These are phyloP conservation scores for Pogonophryne albipinna DNA, from an alignment of 2,797 vertebrate genomes.

Conservation along the genomic window DNA sequence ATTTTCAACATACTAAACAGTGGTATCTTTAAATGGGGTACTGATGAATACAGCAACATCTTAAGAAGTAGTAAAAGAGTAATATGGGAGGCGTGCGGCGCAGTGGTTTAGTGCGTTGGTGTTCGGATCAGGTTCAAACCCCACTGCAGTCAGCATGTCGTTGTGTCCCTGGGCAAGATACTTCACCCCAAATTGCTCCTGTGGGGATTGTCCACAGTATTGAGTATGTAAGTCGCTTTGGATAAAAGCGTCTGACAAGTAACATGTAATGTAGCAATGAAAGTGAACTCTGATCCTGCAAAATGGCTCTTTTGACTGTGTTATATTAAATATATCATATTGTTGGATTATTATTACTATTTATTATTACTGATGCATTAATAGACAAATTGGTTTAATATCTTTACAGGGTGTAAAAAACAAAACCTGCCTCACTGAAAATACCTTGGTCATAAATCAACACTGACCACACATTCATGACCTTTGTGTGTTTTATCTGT, in stretches of 20 bases:
- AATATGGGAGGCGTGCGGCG: too few relatives aligned
- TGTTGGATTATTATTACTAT: background rate
- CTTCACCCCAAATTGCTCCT: too few relatives aligned
- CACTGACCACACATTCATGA: constrained; percentile 18
- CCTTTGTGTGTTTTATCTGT: constrained; percentile 12
- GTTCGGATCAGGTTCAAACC: too few relatives aligned
- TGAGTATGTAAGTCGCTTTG: too few relatives aligned
- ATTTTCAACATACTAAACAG: background rate
- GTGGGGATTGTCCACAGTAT: too few relatives aligned
- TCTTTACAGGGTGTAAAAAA: background rate
- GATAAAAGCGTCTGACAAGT: too few relatives aligned
- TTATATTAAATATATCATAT: background rate
- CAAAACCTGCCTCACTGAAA: constrained; percentile 15
- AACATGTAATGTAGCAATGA: too few relatives aligned
- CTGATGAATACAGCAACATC: background rate
- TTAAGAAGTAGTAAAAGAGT: background rate
- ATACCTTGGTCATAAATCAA: constrained; percentile 7
- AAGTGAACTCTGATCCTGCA: background rate
- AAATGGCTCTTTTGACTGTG: background rate
- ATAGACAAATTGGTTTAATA: background rate
- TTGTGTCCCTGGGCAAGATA: too few relatives aligned
- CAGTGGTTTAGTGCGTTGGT: too few relatives aligned
- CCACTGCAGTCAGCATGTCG: too few relatives aligned
- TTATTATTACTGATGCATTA: background rate
- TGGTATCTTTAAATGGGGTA: background rate